These are phyloP conservation scores for Chlorodrepanis virens DNA, from an alignment of 2,113 vertebrate species.

Conservation along the genomic window DNA sequence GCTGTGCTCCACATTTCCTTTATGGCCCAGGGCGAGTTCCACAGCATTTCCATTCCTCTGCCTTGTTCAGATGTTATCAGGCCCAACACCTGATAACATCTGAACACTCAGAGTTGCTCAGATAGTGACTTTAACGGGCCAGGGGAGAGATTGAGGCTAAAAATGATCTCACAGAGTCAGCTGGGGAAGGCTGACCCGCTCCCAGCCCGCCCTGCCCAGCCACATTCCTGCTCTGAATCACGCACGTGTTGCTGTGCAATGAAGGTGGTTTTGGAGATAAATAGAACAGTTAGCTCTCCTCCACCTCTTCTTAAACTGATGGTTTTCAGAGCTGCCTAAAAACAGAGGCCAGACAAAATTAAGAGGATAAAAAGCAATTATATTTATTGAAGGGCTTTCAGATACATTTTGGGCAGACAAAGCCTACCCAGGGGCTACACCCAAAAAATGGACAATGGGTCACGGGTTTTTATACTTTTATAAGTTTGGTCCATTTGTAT, in stretches of 20 bases:
- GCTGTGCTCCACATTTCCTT: background rate
- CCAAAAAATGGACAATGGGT: accelerated
- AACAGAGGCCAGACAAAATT: background rate
- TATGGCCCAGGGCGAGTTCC: background rate
- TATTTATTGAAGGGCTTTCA: background rate
- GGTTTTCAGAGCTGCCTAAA: background rate
- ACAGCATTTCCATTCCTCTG: background rate
- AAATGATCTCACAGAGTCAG: background rate
- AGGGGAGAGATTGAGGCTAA: background rate
- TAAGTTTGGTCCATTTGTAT: background rate
- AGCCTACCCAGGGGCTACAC: background rate
- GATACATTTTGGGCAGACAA: accelerated
- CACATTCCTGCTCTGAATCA: background rate
- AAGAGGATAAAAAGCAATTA: no score
- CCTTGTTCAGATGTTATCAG: conserved; percentile 35
- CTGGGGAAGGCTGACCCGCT: background rate
- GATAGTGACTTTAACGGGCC: background rate
- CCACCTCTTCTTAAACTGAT: background rate
- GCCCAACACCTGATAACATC: background rate
- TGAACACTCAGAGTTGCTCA: background rate
- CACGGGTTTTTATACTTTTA: background rate
- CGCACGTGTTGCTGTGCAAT: background rate
- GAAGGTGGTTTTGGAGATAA: background rate
- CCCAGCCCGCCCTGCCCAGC: background rate
- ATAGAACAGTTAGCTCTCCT: background rate